Evolutionary conservation across 2,797 vertebrate genomes (phyloP).

Genomic region (Clarias platycephalus): DNA sequence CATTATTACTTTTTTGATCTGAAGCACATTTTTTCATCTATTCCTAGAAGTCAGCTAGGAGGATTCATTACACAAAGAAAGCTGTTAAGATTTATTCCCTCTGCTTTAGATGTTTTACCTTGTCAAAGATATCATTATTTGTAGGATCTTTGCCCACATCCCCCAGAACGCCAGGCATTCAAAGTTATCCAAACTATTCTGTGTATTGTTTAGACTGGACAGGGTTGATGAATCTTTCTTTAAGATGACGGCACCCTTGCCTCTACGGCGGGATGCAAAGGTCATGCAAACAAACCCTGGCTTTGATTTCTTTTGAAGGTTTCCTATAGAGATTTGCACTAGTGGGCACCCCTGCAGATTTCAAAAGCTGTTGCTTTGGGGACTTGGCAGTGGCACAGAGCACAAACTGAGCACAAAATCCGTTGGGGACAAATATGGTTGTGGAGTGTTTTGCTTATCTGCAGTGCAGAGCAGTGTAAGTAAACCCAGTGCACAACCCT

Average conservation of each 20-base stretch:
- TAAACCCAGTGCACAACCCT: slow-evolving; percentile 35
- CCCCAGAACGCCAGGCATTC: slow-evolving; percentile 29
- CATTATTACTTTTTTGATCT: neutral
- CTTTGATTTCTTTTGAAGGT: slow-evolving; percentile 60
- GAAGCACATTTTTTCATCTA: neutral
- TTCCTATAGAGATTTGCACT: slow-evolving; percentile 46
- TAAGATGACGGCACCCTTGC: slow-evolving; percentile 51
- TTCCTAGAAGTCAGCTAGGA: neutral
- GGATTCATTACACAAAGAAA: neutral
- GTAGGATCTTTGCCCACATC: neutral
- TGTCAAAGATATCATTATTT: slow-evolving; percentile 23
- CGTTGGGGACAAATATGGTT: slow-evolving; percentile 21
- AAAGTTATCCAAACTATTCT: slow-evolving; percentile 50
- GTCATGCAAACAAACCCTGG: slow-evolving; percentile 62
- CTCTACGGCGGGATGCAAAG: slow-evolving; percentile 51
- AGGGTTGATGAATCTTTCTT: slow-evolving; percentile 41
- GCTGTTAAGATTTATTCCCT: slow-evolving; percentile 3
- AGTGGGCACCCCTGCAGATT: slow-evolving; percentile 57
- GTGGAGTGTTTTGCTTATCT: slow-evolving; percentile 21
- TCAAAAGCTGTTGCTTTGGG: slow-evolving; percentile 61
- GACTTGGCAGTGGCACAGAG: slow-evolving; percentile 36
- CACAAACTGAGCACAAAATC: slow-evolving; percentile 44
- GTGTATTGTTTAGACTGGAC: slow-evolving; percentile 53
- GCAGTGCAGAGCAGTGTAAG: slow-evolving; percentile 38
- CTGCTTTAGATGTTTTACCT: neutral